These are phyloP conservation scores for Gymnoscopelus microlampas DNA, from an alignment of 2,797 vertebrate genomes.

Conservation along the genomic window DNA sequence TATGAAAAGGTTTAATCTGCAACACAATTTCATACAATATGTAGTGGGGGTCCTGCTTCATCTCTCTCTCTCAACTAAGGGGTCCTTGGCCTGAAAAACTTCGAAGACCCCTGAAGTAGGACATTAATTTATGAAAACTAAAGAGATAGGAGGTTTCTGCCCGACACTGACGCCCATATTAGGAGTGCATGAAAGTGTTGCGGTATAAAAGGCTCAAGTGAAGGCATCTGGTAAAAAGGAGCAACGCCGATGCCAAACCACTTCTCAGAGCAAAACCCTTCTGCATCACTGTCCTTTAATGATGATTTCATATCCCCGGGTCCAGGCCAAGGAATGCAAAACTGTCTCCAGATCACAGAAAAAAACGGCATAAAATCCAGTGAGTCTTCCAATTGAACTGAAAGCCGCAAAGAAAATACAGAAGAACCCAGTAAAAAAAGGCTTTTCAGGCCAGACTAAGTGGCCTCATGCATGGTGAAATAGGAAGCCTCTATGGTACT, in stretches of 20 bases:
- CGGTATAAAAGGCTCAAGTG: neutral
- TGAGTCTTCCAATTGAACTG: neutral
- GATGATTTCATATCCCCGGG: conserved; percentile 38
- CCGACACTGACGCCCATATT: neutral
- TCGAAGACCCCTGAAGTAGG: too few species aligned
- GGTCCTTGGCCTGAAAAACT: too few species aligned
- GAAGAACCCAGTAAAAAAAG: conserved; percentile 3
- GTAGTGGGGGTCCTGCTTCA: too few species aligned
- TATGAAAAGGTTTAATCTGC: too few species aligned
- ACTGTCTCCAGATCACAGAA: conserved; percentile 1
- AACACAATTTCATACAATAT: too few species aligned
- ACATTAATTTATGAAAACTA: too few species aligned
- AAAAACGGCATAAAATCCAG: neutral
- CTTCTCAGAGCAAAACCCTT: conserved; percentile 22
- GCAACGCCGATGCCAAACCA: conserved; percentile 10
- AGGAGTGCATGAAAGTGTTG: neutral
- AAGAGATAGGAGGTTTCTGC: too few species aligned
- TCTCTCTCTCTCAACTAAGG: too few species aligned
- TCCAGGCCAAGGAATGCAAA: conserved; percentile 15
- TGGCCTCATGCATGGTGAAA: neutral
- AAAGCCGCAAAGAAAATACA: conserved; percentile 9
- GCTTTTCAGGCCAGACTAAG: neutral
- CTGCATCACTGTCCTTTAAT: conserved; percentile 39
- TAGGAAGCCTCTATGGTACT: conserved; percentile 3
- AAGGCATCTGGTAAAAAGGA: conserved; percentile 1